phyloP scores from a whole-genome alignment of 2,113 vertebrate species.

The Tragelaphus buxtoni region DNA sequence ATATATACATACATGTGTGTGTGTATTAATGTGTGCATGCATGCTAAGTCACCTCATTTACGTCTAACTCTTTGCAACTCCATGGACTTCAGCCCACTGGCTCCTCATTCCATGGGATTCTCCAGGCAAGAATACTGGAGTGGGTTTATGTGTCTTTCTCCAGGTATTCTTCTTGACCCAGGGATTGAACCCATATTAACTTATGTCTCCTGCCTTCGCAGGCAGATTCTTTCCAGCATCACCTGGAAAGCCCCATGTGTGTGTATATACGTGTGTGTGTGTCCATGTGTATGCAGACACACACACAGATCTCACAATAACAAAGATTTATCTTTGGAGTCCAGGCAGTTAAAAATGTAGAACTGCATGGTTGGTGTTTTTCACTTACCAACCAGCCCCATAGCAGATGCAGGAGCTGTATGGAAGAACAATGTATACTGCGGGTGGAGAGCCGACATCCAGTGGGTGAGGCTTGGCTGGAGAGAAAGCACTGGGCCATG shows the following conservation, averaged over 20 bases:
- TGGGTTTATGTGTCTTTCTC: background rate
- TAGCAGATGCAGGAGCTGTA: too few relatives aligned
- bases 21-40: background rate
- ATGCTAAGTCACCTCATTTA: background rate
- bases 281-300: background rate
- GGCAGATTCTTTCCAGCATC: background rate
- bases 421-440: background rate
- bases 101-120: background rate
- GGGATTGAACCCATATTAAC: too few relatives aligned
- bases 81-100: background rate
- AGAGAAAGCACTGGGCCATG: background rate
- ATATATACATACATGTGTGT: background rate
- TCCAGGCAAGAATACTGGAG: background rate
- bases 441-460: background rate
- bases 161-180: too few relatives aligned
- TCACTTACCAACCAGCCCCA: background rate
- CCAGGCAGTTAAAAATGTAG: background rate
- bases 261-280: background rate
- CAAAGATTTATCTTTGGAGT: background rate
- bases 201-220: background rate
- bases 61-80: background rate
- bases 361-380: background rate
- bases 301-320: background rate
- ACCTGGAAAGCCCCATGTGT: background rate
- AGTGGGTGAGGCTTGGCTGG: fast-evolving